Evolutionary conservation across 2,113 vertebrate genomes (phyloP), one percentile per base, ranked within the genome.

Genomic region (Passer domesticus): DNA sequence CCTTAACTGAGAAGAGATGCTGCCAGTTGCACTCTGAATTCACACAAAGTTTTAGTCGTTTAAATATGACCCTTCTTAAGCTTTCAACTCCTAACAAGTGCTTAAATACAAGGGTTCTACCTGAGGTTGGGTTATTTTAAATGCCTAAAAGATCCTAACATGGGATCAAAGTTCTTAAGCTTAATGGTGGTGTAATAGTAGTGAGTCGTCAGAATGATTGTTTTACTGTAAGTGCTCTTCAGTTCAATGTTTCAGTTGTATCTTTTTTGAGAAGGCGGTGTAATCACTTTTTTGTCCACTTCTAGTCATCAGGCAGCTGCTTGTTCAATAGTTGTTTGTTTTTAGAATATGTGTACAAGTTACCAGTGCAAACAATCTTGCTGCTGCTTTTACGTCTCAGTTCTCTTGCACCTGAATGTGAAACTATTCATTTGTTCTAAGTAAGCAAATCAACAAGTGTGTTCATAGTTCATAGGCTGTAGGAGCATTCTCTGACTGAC

Each of bases 91-190:
- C 31, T 25, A 46, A 27, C 4, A 35, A 49, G 46, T 55, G 11
- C 44, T 64, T 92, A 43, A 78, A 44, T 49, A 53, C 10, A 19
- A 49, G 68, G n/a, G 13, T 75, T 86, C 24, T 70, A 1, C 19
- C 2, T 59, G 44, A 77, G 25, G 3, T 11, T 82, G 46, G 30
- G 6, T 0, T 0, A 18, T n/a, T 55, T 82, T 84, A 28, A 64
- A 66, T 56, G 33, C 17, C 13, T 63, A n/a, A 56, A 64, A 75
- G 18, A 69, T 33, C n/a, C 47, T 83, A 63, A 68, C 53, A 28
- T 3, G 1, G 8, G 3, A n/a, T 94, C 13, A 55, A 46, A 88
- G 22, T 50, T 81, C 28, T 47, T 72, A 56, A 77, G 4, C 9
- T 69, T 88, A 70, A 83, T 67, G 7, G 9, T 75, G 35, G 17